phyloP scores from a whole-genome alignment of 2,888 invertebrate genomes.

The Epiblema foenella region DNA sequence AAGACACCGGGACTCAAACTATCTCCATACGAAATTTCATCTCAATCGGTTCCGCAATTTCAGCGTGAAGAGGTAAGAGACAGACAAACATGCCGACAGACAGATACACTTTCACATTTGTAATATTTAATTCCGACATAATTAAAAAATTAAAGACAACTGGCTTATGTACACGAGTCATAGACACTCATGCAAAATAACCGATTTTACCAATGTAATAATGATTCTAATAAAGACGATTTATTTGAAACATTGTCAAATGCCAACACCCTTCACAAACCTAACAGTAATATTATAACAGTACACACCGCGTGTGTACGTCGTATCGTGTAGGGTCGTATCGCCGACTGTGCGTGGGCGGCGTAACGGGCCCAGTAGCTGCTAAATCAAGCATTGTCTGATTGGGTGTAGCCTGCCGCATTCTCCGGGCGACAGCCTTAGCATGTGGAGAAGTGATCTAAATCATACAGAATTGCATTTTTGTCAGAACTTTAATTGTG shows the following conservation, averaged over 20 bases:
- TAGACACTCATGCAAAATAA: too few relatives aligned
- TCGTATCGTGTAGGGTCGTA: constrained; percentile 52
- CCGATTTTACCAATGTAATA: too few relatives aligned
- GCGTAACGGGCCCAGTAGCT: constrained; percentile 76
- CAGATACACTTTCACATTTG: too few relatives aligned
- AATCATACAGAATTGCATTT: constrained; percentile 2
- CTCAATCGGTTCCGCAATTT: too few relatives aligned
- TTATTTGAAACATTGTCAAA: neutral
- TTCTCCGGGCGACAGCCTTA: constrained; percentile 56
- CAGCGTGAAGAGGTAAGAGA: too few relatives aligned
- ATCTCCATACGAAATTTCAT: too few relatives aligned
- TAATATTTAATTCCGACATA: too few relatives aligned
- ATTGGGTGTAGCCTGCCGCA: constrained; percentile 76
- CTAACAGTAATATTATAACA: constrained; percentile 60
- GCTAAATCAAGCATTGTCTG: constrained; percentile 80
- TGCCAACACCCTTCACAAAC: constrained; percentile 20
- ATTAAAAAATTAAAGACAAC: too few relatives aligned
- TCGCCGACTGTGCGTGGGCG: constrained; percentile 70
- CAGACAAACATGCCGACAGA: too few relatives aligned
- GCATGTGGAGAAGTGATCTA: constrained; percentile 45
- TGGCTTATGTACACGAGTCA: too few relatives aligned
- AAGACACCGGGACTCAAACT: too few relatives aligned
- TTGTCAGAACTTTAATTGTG: neutral
- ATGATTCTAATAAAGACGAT: too few relatives aligned
- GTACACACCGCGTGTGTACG: constrained; percentile 74